phyloP scores from a whole-genome alignment of 2,888 invertebrate species.

The Hemicrepidius hirtus region DNA sequence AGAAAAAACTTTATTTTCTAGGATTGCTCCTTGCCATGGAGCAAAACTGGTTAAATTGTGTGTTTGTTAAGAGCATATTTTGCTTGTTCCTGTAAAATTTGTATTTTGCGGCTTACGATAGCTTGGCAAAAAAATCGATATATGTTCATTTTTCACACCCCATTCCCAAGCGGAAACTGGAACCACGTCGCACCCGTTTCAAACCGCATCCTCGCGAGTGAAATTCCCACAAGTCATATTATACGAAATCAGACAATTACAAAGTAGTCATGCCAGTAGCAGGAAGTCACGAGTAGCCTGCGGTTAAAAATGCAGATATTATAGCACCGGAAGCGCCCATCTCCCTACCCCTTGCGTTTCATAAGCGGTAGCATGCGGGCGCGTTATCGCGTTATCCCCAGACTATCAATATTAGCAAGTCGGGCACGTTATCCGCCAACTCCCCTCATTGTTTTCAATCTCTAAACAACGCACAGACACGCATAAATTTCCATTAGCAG shows the following conservation, averaged over 20 bases:
- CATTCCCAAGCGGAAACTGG: too few relatives aligned
- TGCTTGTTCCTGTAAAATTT: too few relatives aligned
- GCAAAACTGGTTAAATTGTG: too few relatives aligned
- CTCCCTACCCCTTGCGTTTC: conserved; percentile 30
- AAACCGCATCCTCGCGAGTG: too few relatives aligned
- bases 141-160: too few relatives aligned
- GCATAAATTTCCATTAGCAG: conserved; percentile 54
- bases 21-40: too few relatives aligned
- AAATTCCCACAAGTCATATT: conserved; percentile 15
- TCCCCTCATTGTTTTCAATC: conserved; percentile 53
- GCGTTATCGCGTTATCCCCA: conserved; percentile 43
- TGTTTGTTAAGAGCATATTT: too few relatives aligned
- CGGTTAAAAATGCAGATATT: conserved; percentile 34
- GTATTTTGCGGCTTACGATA: too few relatives aligned
- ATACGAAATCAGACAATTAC: conserved; percentile 20
- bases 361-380: conserved; percentile 46
- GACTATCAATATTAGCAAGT: conserved; percentile 47
- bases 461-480: conserved; percentile 55
- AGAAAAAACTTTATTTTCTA: too few relatives aligned
- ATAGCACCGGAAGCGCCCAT: conserved; percentile 34
- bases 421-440: conserved; percentile 48
- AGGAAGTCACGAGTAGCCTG: conserved; percentile 34
- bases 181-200: too few relatives aligned
- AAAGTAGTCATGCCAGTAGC: conserved; percentile 17
- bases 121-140: too few relatives aligned